Evolutionary conservation across 2,888 invertebrate genomes (phyloP).

Genomic region (Ophonus ardosiacus): DNA sequence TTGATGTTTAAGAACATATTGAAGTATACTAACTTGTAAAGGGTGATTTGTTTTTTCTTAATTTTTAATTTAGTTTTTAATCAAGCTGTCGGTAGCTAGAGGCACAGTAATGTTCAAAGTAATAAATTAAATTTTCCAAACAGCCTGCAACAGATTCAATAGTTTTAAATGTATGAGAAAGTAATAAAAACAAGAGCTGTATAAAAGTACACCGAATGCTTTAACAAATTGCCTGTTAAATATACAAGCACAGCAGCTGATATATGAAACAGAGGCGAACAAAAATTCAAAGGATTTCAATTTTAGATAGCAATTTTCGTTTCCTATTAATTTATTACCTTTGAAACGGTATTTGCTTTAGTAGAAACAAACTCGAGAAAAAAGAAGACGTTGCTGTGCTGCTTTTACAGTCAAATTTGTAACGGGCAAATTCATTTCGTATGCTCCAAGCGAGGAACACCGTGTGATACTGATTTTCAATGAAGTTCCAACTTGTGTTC

Average conservation of each 20-base stretch:
- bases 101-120: background rate
- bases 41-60: background rate
- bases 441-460: background rate
- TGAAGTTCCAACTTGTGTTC: background rate
- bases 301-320: conserved; percentile 50
- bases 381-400: conserved; percentile 13
- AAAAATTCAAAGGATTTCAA: conserved; percentile 51
- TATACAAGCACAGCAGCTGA: conserved; percentile 25
- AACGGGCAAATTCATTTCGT: conserved; percentile 23
- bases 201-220: conserved; percentile 2
- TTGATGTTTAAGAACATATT: no score
- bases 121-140: background rate
- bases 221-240: conserved; percentile 52
- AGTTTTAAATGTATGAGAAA: background rate
- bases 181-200: background rate
- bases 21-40: background rate
- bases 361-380: conserved; percentile 20
- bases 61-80: background rate
- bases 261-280: conserved; percentile 21
- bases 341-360: conserved; percentile 35
- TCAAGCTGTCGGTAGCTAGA: background rate
- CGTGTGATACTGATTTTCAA: conserved; percentile 14
- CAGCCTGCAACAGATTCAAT: background rate
- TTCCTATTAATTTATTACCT: conserved; percentile 58
- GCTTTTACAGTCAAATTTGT: conserved; percentile 23